A percentile compares a stretch with the other conserved stretches of the same genome.
Evolutionary conservation across 2,797 vertebrate genomes (phyloP).

Genomic region (Chiropotes sagulatus): DNA sequence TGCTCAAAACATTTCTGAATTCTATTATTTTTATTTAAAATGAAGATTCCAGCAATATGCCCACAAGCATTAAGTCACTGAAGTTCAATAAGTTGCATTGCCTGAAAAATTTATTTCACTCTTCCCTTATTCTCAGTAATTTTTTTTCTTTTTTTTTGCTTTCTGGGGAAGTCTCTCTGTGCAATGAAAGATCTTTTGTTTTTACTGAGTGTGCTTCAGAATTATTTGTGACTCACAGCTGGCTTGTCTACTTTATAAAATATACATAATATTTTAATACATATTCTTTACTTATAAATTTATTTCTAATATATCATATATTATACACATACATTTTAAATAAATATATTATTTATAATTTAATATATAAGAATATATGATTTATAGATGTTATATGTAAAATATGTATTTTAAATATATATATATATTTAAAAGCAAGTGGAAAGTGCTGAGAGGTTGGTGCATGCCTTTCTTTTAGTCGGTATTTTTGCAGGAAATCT

Average conservation of each 20-base stretch:
- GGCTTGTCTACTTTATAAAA: neutral
- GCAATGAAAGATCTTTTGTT: neutral
- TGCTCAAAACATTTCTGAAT: neutral
- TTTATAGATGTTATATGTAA: too few relatives aligned
- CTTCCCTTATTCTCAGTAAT: neutral
- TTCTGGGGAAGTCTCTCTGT: neutral
- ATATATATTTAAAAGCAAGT: too few relatives aligned
- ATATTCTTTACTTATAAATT: too few relatives aligned
- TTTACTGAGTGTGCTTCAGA: neutral
- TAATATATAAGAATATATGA: too few relatives aligned
- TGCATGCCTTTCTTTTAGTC: neutral
- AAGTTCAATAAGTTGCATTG: neutral
- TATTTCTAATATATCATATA: too few relatives aligned
- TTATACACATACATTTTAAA: too few relatives aligned
- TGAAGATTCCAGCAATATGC: neutral
- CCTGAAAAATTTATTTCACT: neutral
- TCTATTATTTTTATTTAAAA: neutral
- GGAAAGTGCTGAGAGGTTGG: neutral
- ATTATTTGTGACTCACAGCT: neutral
- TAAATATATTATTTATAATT: too few relatives aligned
- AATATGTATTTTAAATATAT: too few relatives aligned
- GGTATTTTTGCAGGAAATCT: neutral
- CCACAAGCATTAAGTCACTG: neutral
- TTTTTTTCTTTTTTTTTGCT: too few relatives aligned
- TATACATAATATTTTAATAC: too few relatives aligned